These are phyloP conservation scores for Paracanthobrama guichenoti DNA, from an alignment of 2,113 vertebrate genomes.

Conservation along the genomic window DNA sequence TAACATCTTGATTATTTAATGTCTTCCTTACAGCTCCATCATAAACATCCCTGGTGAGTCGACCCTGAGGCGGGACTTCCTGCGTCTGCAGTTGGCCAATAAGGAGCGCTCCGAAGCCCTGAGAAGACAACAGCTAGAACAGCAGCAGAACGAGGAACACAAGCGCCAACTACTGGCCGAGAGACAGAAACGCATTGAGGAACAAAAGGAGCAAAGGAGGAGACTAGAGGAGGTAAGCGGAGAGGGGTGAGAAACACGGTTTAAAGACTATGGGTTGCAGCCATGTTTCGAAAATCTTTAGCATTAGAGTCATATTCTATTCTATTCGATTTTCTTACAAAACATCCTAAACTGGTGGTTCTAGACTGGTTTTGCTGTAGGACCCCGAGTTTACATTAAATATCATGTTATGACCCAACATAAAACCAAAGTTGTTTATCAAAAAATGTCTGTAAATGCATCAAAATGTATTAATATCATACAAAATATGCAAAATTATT, in stretches of 20 bases:
- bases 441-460: neutral
- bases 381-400: neutral
- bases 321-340: neutral
- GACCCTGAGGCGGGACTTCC: conserved; percentile 91
- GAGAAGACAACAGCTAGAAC: conserved; percentile 94
- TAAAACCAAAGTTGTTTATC: neutral
- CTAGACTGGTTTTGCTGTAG: neutral
- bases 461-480: neutral
- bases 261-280: neutral
- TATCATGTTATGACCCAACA: neutral
- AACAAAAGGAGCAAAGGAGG: conserved; percentile 95
- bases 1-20: neutral
- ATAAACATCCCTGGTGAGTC: conserved; percentile 97
- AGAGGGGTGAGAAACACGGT: neutral
- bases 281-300: neutral
- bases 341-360: neutral
- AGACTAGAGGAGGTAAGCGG: conserved; percentile 90
- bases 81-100: conserved; percentile 95
- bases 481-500: neutral
- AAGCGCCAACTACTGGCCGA: conserved; percentile 94
- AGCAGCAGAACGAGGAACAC: conserved; percentile 98
- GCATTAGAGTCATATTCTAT: neutral
- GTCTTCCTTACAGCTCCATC: conserved; percentile 81
- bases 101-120: conserved; percentile 95
- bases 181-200: conserved; percentile 96